phyloP scores from a whole-genome alignment of 1,140 invertebrate genomes.

The Anoplophora glabripennis region DNA sequence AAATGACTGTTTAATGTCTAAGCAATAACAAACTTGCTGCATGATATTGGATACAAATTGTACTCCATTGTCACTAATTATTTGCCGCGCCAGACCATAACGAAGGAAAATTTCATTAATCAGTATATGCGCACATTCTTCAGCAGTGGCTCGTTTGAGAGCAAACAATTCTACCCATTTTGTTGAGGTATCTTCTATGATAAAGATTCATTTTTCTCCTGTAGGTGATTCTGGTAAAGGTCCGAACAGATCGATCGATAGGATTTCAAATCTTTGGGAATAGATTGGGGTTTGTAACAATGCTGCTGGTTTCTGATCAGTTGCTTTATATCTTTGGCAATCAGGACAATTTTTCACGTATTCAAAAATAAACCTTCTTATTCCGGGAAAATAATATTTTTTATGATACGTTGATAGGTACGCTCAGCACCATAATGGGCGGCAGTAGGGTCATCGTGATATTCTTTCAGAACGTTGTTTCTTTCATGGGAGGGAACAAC shows the following conservation, averaged over 20 bases:
- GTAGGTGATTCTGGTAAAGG: conserved; percentile 17
- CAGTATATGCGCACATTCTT: conserved; percentile 16
- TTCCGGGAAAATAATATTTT: conserved; percentile 41
- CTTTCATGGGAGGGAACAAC: conserved; percentile 24
- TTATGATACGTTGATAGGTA: conserved; percentile 16
- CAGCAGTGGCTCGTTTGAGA: conserved; percentile 22
- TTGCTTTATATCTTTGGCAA: conserved; percentile 28
- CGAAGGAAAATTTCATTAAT: conserved; percentile 23
- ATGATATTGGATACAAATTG: conserved; percentile 38
- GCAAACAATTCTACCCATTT: conserved; percentile 32
- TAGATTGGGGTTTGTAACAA: conserved; percentile 31
- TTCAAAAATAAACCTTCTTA: conserved; percentile 34
- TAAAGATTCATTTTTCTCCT: conserved; percentile 27
- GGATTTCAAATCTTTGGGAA: conserved; percentile 20
- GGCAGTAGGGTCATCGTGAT: conserved; percentile 36
- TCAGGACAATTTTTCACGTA: conserved; percentile 18
- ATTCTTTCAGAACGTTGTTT: conserved; percentile 20
- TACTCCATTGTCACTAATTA: conserved; percentile 31
- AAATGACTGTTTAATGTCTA: conserved; percentile 41
- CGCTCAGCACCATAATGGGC: conserved; percentile 38
- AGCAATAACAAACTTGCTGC: conserved; percentile 39
- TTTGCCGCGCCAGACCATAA: conserved; percentile 19
- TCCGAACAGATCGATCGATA: conserved; percentile 38
- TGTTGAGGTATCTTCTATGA: conserved; percentile 28
- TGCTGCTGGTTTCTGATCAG: conserved; percentile 33